A percentile compares a stretch with the other conserved stretches of the same genome.
Evolutionary conservation across 2,113 vertebrate genomes (phyloP).

Genomic region (Xenus cinereus): DNA sequence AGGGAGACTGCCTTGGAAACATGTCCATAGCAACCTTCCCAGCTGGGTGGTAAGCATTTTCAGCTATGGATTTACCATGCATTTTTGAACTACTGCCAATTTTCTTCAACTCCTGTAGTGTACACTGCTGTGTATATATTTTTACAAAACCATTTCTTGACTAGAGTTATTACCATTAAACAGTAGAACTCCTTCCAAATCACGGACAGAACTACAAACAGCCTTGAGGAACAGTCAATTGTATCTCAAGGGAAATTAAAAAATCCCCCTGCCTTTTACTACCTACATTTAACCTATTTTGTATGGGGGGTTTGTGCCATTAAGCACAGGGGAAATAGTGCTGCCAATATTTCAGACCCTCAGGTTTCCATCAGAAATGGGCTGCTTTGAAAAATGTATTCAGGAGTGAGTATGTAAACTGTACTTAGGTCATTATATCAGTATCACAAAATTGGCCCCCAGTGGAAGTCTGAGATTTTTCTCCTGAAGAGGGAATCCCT

Average conservation of each 20-base stretch:
- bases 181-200: slow-evolving; percentile 2
- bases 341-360: not conserved
- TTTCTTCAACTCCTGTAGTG: not conserved
- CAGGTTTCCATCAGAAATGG: not conserved
- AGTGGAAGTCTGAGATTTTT: not conserved
- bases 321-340: slow-evolving; percentile 13
- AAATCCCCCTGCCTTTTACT: not conserved
- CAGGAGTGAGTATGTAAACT: slow-evolving; percentile 11
- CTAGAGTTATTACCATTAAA: not conserved
- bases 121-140: not conserved
- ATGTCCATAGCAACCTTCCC: not conserved
- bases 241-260: slow-evolving; percentile 34
- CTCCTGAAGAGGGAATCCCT: not conserved
- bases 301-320: not conserved
- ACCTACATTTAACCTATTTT: not conserved
- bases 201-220: not conserved
- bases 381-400: slow-evolving; percentile 10
- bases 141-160: not conserved
- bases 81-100: not conserved
- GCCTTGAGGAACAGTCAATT: not conserved
- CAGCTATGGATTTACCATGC: not conserved
- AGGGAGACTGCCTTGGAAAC: not conserved
- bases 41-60: not conserved
- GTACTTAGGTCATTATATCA: slow-evolving; percentile 24
- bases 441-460: not conserved